phyloP scores from a whole-genome alignment of 2,113 vertebrate species.

The Riparia riparia region DNA sequence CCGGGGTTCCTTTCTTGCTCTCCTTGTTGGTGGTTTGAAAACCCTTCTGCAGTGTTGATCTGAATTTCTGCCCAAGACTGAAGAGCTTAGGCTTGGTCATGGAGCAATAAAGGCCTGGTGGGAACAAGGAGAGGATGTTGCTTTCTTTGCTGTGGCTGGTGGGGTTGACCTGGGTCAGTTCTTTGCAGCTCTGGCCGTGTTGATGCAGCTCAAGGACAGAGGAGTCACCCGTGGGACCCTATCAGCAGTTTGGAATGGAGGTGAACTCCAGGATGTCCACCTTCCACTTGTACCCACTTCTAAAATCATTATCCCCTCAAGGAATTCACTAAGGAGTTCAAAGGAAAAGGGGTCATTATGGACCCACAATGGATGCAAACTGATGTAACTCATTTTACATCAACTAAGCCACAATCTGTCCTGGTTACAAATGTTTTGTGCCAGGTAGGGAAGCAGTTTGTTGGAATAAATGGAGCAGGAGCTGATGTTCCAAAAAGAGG shows the following conservation, averaged over 20 bases:
- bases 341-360: fast-evolving
- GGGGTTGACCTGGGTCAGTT: background rate
- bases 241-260: background rate
- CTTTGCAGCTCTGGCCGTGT: fast-evolving
- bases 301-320: background rate
- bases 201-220: background rate
- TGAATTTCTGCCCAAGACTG: background rate
- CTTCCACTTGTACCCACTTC: background rate
- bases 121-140: background rate
- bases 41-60: background rate
- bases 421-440: background rate
- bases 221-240: fast-evolving
- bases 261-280: background rate
- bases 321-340: background rate
- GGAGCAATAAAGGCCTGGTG: background rate
- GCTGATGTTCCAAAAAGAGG: background rate
- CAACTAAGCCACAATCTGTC: background rate
- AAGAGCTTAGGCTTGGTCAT: background rate
- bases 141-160: background rate
- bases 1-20: background rate
- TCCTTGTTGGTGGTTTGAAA: background rate
- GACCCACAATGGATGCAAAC: background rate
- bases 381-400: background rate
- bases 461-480: background rate
- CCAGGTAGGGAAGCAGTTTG: background rate